Percentiles rank a stretch among this genome's conserved stretches.
Conservation (phyloP, 2,113 vertebrate genomes). For the Barbus barbus region DNA sequence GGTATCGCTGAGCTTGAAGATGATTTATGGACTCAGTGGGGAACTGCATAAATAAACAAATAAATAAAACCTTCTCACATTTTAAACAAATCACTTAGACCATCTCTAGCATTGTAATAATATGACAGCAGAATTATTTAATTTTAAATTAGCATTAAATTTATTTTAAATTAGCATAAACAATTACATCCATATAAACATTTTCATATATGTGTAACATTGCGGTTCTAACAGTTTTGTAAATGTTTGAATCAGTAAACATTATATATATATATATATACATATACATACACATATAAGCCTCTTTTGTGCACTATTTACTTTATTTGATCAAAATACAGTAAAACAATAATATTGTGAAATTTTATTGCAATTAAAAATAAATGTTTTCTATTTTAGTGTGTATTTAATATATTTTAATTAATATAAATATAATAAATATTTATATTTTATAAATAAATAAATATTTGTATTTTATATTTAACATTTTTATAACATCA, state of each 20-base stretch:
- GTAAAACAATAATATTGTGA: not conserved
- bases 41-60: conserved; percentile 64
- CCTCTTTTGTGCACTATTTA: not conserved
- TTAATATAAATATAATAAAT: not conserved
- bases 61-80: conserved; percentile 50
- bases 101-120: conserved; percentile 63
- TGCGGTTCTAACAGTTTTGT: too few relatives aligned
- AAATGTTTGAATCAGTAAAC: too few relatives aligned
- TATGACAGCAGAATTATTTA: conserved; percentile 64
- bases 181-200: not conserved
- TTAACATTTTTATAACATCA: not conserved
- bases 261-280: too few relatives aligned
- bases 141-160: not conserved
- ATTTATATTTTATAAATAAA: not conserved
- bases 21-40: conserved; percentile 60
- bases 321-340: not conserved
- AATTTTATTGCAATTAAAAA: not conserved
- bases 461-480: not conserved
- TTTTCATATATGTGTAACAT: too few relatives aligned
- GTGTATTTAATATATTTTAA: too few relatives aligned
- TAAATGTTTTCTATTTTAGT: not conserved
- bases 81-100: conserved; percentile 61
- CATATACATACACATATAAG: too few relatives aligned
- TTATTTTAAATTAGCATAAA: not conserved
- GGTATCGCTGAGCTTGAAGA: conserved; percentile 62